Evolutionary conservation across 2,888 invertebrate genomes (phyloP).

Genomic region (Apodemia zela): DNA sequence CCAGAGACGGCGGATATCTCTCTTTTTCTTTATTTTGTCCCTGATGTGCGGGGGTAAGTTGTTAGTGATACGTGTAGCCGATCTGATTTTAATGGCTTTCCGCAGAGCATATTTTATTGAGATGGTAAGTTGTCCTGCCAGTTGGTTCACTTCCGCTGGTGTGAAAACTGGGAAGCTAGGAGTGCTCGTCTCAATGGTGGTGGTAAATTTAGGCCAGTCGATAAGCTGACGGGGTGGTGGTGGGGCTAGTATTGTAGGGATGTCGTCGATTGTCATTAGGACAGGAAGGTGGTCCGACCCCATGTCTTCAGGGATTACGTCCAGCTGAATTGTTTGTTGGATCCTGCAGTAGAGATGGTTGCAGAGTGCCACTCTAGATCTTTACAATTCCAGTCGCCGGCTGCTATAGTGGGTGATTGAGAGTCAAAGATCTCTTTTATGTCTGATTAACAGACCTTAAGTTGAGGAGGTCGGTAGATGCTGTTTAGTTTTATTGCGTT

Average conservation of each 20-base stretch:
- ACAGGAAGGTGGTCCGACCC: not conserved
- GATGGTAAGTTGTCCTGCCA: not conserved
- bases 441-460: not conserved
- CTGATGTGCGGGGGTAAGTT: too few relatives aligned
- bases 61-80: too few relatives aligned
- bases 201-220: not conserved
- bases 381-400: constrained; percentile 10
- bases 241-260: too few relatives aligned
- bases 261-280: too few relatives aligned
- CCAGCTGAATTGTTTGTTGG: not conserved
- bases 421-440: not conserved
- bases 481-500: not conserved
- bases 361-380: not conserved
- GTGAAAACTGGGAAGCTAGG: not conserved
- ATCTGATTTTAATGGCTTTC: not conserved
- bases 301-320: not conserved
- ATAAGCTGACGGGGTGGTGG: not conserved
- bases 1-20: too few relatives aligned
- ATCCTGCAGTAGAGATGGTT: too few relatives aligned
- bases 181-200: not conserved
- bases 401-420: not conserved
- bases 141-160: not conserved
- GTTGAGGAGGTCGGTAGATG: not conserved
- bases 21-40: too few relatives aligned
- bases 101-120: too few relatives aligned